Conservation (phyloP, 2,797 vertebrate genomes). For the Botia kubotai region DNA sequence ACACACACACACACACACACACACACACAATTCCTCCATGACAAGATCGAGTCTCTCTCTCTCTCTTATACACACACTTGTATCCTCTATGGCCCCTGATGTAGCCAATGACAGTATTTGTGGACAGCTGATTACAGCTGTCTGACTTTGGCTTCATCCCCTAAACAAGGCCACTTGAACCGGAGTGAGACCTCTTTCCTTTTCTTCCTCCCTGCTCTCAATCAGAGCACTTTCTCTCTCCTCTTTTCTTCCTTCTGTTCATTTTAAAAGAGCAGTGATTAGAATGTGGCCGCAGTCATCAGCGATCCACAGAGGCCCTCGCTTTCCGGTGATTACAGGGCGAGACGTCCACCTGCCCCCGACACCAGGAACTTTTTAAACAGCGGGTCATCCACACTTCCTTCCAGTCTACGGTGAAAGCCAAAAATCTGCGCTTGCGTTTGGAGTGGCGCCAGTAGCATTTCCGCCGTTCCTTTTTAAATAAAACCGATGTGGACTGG, state of each 20-base stretch:
- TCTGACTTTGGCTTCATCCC: constrained; percentile 56
- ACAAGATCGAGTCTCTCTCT: constrained; percentile 18
- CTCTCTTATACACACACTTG: constrained; percentile 25
- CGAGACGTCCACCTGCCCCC: constrained; percentile 22
- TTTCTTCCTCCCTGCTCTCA: constrained; percentile 35
- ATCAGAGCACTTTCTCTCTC: constrained; percentile 52
- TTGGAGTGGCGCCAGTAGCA: neutral
- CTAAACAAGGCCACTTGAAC: constrained; percentile 59
- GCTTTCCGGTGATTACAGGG: constrained; percentile 48
- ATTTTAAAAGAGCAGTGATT: constrained; percentile 46
- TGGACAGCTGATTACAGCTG: constrained; percentile 60
- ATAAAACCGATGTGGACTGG: neutral
- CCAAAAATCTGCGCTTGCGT: neutral
- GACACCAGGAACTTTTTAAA: constrained; percentile 12
- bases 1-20: constrained; percentile 34
- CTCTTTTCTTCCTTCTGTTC: constrained; percentile 44
- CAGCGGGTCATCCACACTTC: neutral
- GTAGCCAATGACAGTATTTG: constrained; percentile 59
- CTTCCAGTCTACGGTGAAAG: neutral
- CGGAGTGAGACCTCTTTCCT: constrained; percentile 37
- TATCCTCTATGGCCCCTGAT: constrained; percentile 58
- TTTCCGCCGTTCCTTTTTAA: neutral
- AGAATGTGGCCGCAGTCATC: constrained; percentile 27
- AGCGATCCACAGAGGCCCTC: neutral
- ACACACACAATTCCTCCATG: constrained; percentile 25